phyloP scores from a whole-genome alignment of 92 coral and sea anemone genomes.

The Micromussa lordhowensis region DNA sequence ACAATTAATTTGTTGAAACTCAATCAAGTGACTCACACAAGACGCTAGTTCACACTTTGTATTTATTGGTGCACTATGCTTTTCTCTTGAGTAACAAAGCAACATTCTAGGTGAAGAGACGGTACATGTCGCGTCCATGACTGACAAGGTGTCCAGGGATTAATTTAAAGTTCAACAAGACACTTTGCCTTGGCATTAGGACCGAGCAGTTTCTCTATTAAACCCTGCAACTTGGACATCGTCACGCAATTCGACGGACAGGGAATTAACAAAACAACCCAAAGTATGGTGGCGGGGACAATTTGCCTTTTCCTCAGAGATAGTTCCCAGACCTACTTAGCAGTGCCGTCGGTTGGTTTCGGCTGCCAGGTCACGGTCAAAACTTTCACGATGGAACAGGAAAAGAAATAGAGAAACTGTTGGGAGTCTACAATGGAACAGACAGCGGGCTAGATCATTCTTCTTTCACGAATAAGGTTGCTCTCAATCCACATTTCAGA shows the following conservation, averaged over 20 bases:
- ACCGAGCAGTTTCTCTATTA: background rate
- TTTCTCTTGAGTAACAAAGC: background rate
- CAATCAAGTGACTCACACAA: background rate
- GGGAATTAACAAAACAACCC: background rate
- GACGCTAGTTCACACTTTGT: background rate
- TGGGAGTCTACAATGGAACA: background rate
- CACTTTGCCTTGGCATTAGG: background rate
- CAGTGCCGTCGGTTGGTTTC: background rate
- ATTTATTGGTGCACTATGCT: slow-evolving; percentile 1
- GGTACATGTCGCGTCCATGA: background rate
- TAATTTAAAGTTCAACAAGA: slow-evolving; percentile 8
- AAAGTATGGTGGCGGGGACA: background rate
- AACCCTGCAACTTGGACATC: background rate
- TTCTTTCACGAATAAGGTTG: background rate
- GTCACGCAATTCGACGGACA: background rate
- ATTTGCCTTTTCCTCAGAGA: background rate
- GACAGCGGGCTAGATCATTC: background rate
- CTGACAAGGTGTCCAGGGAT: background rate
- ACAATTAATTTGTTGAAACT: too few relatives aligned
- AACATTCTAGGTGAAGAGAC: background rate
- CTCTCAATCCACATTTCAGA: background rate
- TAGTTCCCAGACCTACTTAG: background rate
- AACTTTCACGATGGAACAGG: background rate
- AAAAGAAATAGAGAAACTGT: background rate
- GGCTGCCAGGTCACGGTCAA: too few relatives aligned